Evolutionary conservation across 35 echinoderm and acorn worm genomes (phyloP).

Genomic region (Holothuria glaberrima): DNA sequence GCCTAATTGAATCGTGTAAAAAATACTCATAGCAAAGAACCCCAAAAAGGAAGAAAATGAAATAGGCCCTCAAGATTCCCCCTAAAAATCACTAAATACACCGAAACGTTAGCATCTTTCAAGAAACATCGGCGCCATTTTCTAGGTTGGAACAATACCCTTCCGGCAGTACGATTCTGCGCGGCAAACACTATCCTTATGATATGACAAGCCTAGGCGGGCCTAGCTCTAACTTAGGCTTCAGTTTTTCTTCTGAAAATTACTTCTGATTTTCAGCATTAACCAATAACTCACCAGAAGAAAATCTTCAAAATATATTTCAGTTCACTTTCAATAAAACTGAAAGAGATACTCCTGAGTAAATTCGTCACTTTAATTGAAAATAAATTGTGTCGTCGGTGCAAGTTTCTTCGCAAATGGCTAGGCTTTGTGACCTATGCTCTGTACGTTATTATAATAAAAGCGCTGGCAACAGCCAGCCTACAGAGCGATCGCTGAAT

Average conservation of each 20-base stretch:
- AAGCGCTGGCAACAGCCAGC: neutral
- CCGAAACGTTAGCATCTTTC: neutral
- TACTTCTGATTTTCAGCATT: no score
- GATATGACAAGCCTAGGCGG: constrained; percentile 48
- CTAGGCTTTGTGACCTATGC: constrained; percentile 62
- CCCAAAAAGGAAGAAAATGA: neutral
- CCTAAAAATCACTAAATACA: neutral
- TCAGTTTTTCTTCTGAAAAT: neutral
- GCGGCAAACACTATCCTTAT: constrained; percentile 52
- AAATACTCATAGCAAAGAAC: constrained; percentile 5
- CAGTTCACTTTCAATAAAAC: neutral
- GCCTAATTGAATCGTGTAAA: constrained; percentile 20
- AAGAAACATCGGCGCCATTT: constrained; percentile 22
- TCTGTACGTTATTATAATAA: constrained; percentile 37
- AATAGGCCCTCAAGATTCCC: neutral
- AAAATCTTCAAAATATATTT: no score
- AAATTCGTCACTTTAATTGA: neutral
- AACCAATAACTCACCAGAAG: neutral
- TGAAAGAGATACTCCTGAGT: neutral
- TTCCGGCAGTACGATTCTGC: constrained; percentile 61
- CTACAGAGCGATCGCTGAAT: neutral
- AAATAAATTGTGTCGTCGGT: constrained; percentile 44
- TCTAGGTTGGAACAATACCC: constrained; percentile 47
- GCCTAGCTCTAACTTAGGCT: constrained; percentile 60
- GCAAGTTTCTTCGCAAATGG: neutral